Percentiles rank a stretch among this genome's conserved stretches.
These are phyloP conservation scores for Meteorus sp. DNA, from an alignment of 1,140 invertebrate species.

Conservation along the genomic window DNA sequence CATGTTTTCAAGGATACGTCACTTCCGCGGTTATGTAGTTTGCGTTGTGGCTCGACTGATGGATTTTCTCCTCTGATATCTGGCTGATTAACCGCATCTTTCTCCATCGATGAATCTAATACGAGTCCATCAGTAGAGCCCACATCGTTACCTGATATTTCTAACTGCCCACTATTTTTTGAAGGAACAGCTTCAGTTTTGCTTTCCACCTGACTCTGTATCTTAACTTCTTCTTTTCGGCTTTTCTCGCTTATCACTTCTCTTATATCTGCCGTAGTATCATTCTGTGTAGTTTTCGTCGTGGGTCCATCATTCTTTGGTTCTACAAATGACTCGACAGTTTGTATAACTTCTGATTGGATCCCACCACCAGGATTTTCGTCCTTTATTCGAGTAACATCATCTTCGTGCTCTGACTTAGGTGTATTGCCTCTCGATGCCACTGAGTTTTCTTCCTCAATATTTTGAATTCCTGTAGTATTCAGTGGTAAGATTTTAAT, in stretches of 20 bases:
- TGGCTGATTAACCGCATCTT: too few relatives aligned
- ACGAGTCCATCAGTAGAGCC: constrained; percentile 15
- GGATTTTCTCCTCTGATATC: too few relatives aligned
- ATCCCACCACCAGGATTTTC: not conserved
- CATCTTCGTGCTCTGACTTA: constrained; percentile 4
- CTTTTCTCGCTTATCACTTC: constrained; percentile 4
- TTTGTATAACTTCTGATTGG: not conserved
- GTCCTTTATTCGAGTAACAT: not conserved
- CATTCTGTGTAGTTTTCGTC: constrained; percentile 3
- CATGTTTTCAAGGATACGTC: constrained; percentile 46
- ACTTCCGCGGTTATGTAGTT: constrained; percentile 38
- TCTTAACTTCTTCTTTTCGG: not conserved
- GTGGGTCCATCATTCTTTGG: not conserved
- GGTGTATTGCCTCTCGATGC: too few relatives aligned
- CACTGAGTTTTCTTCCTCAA: not conserved
- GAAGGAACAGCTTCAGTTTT: too few relatives aligned
- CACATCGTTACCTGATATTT: too few relatives aligned
- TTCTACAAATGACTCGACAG: not conserved
- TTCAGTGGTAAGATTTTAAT: constrained; percentile 22
- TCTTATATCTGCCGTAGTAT: not conserved
- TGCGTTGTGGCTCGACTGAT: not conserved
- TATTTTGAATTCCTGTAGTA: constrained; percentile 13
- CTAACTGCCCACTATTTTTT: too few relatives aligned
- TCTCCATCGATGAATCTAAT: too few relatives aligned
- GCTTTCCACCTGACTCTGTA: too few relatives aligned